phyloP scores from a whole-genome alignment of 2,888 invertebrate genomes.

The Polylopha cassiicola region DNA sequence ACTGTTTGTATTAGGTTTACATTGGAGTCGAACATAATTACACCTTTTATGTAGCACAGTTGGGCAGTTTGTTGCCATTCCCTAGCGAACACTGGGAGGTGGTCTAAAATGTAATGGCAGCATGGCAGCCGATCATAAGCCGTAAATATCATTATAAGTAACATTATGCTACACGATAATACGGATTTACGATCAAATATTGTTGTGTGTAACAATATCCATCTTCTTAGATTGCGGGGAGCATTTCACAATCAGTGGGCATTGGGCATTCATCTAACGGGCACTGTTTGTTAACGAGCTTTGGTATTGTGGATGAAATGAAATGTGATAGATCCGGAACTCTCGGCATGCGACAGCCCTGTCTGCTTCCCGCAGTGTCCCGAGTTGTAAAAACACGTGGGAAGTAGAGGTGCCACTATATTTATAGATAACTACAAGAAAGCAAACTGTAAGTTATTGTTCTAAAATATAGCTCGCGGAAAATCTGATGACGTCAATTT shows the following conservation, averaged over 20 bases:
- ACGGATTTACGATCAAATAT: constrained; percentile 45
- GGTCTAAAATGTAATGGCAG: constrained; percentile 18
- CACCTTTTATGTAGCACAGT: constrained; percentile 13
- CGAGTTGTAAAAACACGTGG: no score
- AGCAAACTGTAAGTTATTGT: constrained; percentile 1
- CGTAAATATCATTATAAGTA: constrained; percentile 32
- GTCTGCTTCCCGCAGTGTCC: no score
- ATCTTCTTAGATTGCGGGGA: constrained; percentile 40
- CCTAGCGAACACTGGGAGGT: constrained; percentile 13
- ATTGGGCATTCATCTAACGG: constrained; percentile 41
- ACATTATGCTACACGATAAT: constrained; percentile 34
- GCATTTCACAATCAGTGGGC: constrained; percentile 45
- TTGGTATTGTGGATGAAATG: constrained; percentile 35
- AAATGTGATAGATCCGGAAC: constrained; percentile 39
- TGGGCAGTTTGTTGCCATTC: constrained; percentile 23
- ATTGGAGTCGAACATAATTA: not conserved
- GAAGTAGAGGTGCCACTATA: not conserved
- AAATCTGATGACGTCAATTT: constrained; percentile 9
- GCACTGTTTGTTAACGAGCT: constrained; percentile 38
- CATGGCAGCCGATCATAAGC: constrained; percentile 24
- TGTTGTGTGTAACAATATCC: constrained; percentile 46
- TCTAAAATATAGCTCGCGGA: constrained; percentile 6
- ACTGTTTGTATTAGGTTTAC: not conserved
- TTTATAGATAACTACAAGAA: not conserved
- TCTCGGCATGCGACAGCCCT: constrained; percentile 15